Evolutionary conservation across 2,888 invertebrate species (phyloP), one percentile per base, ranked within the genome.

Genomic region (Apeira syringaria): DNA sequence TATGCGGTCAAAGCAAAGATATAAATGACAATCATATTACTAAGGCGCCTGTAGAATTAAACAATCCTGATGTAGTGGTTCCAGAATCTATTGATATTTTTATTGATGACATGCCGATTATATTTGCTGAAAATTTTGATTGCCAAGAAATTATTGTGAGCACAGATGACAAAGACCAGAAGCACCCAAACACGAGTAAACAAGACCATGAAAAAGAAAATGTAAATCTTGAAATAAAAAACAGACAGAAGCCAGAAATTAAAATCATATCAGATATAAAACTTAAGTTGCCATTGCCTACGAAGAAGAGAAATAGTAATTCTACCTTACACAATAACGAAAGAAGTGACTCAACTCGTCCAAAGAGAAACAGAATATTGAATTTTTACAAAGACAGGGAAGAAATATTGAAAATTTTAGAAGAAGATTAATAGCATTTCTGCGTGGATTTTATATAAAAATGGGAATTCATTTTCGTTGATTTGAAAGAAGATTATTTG

Each of bases 261-360:
- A 9, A 17, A 30, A 30, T 30, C 2, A 17, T 30, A 30, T 30
- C 30, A 18, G 30, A 30, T 9, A 30, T 30, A 8, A 30, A 30
- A 30, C 5, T 1, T 8, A 17, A 17, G 18, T 18, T 18, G 18
- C 18, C 18, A 6, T 18, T 18, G 6, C 18, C 7, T 18, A 5
- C 6, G 18, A 18, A 18, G 18, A 18, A 6, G 18, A 6, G 2
- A 18, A 18, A 4, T 18, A 18, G 5, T 18, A 18, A 18, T 18
- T 18, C 18, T 6, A 18, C 7, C 18, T 2, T 18, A 4, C 1
- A 18, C 18, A 18, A 18, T 18, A 18, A 6, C 6, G 18, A 6
- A 18, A 5, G 18, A 18, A 18, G 18, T 18, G 6, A 18, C 18
- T 18, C 18, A 6, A 18, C 3, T 4, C 18, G 18, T 6, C 18